Evolutionary conservation across 2,797 vertebrate genomes (phyloP), one percentile per base, ranked within the genome.

Genomic region (Siniperca scherzeri): DNA sequence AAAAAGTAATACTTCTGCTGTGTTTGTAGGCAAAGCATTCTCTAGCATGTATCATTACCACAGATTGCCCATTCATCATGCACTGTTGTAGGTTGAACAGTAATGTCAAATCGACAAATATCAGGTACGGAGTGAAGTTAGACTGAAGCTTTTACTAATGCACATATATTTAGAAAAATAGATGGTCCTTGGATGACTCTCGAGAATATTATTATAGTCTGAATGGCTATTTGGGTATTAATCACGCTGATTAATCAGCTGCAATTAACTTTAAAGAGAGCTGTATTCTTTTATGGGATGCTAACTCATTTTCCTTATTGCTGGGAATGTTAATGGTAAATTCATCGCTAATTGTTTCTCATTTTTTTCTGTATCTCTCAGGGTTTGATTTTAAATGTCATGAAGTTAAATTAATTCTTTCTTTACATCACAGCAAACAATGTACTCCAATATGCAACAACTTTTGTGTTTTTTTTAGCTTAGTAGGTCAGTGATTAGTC

Each of bases 1-100:
- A 94, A 95, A 94, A 94, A 91, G 88, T 90, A 92, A 94, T 93
- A 92, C 62, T 85, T 91, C 74, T 89, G 80, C 87, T 82, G 87
- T 85, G 85, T 92, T 94, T 82, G 87, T 87, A 82, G 89, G 87
- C 88, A 93, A 90, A 93, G 91, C 87, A 90, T 91, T 91, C 92
- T 88, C 69, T 57, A 85, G 79, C 87, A 90, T 91, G 91, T 91
- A 89, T 94, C 91, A 91, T 91, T 81, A 86, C 70, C 59, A 74
- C 87, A 85, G 84, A 84, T 77, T 80, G 87, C 55, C 81, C 88
- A 93, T 95, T 94, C 82, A 95, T 96, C 93, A 95, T 80, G 85
- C 75, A 48, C 80, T 57, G 84, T 78, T 89, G 89, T 89, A 90
- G 91, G 88, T 79, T 87, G 82, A 91, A 77, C 85, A 62, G 62